phyloP scores from a whole-genome alignment of 2,888 invertebrate species.

The Metopia argyrocephala region DNA sequence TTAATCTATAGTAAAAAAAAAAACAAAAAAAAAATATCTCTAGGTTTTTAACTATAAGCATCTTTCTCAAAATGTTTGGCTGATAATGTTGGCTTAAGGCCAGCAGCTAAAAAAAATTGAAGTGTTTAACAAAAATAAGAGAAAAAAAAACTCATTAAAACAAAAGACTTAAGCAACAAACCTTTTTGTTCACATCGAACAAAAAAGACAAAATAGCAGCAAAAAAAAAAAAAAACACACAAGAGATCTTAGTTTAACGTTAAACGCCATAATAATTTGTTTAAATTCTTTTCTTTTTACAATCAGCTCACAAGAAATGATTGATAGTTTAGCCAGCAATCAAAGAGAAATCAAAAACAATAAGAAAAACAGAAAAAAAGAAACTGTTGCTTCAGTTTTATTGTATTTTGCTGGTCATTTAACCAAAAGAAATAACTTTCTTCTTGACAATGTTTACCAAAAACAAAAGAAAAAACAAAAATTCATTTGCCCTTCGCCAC shows the following conservation, averaged over 20 bases:
- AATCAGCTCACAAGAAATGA: constrained; percentile 46
- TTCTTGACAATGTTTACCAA: too few species aligned
- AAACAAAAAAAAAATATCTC: constrained; percentile 38
- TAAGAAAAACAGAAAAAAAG: neutral
- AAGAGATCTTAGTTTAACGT: constrained; percentile 7
- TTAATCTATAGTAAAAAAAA: constrained; percentile 58
- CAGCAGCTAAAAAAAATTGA: constrained; percentile 31
- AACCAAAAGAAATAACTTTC: constrained; percentile 53
- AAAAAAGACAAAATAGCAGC: neutral
- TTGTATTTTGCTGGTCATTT: too few species aligned
- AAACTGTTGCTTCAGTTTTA: too few species aligned
- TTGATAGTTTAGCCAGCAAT: constrained; percentile 52
- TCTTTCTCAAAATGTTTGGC: constrained; percentile 21
- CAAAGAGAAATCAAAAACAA: constrained; percentile 40
- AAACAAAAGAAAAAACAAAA: too few species aligned
- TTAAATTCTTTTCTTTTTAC: constrained; percentile 15
- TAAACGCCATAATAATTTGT: constrained; percentile 58
- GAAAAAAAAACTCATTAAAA: constrained; percentile 44
- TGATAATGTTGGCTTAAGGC: constrained; percentile 47
- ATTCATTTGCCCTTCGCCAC: neutral
- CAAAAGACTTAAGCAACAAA: constrained; percentile 55
- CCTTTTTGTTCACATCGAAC: constrained; percentile 3
- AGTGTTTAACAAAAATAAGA: neutral
- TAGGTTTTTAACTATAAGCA: constrained; percentile 38
- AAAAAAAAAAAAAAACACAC: neutral